Evolutionary conservation across 2,797 vertebrate genomes (phyloP).

Genomic region (Garrulus glandarius): DNA sequence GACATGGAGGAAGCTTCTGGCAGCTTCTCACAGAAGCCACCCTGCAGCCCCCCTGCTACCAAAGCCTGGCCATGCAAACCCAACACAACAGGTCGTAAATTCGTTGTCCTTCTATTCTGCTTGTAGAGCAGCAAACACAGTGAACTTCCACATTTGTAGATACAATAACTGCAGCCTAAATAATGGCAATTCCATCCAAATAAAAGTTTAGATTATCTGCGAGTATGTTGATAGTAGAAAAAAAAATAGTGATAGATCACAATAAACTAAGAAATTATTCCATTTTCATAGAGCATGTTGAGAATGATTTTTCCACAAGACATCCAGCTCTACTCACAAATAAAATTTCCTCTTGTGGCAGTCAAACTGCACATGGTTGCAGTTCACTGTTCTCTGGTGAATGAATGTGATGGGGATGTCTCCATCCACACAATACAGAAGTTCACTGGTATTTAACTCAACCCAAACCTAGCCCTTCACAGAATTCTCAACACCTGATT

Average conservation of each 20-base stretch:
- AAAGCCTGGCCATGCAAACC: neutral
- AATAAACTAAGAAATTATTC: neutral
- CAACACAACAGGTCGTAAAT: neutral
- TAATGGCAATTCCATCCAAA: neutral
- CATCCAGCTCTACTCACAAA: neutral
- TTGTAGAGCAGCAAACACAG: neutral
- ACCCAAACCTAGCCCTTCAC: neutral
- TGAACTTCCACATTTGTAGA: fast-evolving
- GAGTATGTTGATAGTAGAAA: neutral
- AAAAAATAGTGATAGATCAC: neutral
- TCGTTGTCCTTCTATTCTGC: neutral
- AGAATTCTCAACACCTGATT: neutral
- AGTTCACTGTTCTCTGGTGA: neutral
- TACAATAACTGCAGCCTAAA: neutral
- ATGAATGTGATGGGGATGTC: neutral
- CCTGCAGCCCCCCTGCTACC: neutral
- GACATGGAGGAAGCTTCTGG: neutral
- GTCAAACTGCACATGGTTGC: neutral
- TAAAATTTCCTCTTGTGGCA: neutral
- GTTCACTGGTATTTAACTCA: neutral
- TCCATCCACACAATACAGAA: neutral
- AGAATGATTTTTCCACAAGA: neutral
- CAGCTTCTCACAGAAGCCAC: neutral
- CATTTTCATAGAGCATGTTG: neutral
- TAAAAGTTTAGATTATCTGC: neutral